Evolutionary conservation across 1,140 invertebrate species (phyloP), one percentile per base, ranked within the genome.

Genomic region (Drosophila serrata): DNA sequence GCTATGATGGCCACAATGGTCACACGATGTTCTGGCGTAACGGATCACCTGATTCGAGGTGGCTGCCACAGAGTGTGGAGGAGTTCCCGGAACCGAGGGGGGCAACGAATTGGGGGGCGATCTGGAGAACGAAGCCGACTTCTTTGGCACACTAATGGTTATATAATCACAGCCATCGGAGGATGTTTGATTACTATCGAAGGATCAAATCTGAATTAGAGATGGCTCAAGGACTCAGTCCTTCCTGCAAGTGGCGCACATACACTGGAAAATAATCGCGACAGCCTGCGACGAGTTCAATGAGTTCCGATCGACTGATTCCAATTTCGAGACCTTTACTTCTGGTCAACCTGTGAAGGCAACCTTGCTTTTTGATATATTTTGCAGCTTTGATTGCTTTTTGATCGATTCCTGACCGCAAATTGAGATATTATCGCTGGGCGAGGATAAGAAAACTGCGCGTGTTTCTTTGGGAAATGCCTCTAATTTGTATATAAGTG

Each of bases 1-100:
- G 45, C 67, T 90, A 64, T 92, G 91, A 49, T 92, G 82, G 1
- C 91, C 88, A 35, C 91, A 92, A 48, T 91, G 80, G 59, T 92
- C 91, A 40, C 91, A 92, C 17, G 82, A 68, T n/a, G 81, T 84
- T 15, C 91, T 74, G 9, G 74, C 91, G 73, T 90, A 91, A 1
- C 90, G 91, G 49, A 86, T 63, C 5, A 91, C 67, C 31, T 85
- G 72, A 19, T 69, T 82, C 8, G 81, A 81, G 13, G 65, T 73
- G n/a, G 75, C 59, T 9, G 49, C 45, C 39, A 53, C 49, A 17
- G 45, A 48, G 12, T 65, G 40, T 5, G 48, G 48, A 6, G 74
- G 42, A 0, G 59, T 51, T 27, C 56, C 73, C 46, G 80, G 55
- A 0, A 62, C 39, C 42, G 62, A 48, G 6, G 67, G 33, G 0